These are phyloP conservation scores for Peromyscus maniculatus DNA, from an alignment of 2,113 vertebrate genomes.

Conservation along the genomic window DNA sequence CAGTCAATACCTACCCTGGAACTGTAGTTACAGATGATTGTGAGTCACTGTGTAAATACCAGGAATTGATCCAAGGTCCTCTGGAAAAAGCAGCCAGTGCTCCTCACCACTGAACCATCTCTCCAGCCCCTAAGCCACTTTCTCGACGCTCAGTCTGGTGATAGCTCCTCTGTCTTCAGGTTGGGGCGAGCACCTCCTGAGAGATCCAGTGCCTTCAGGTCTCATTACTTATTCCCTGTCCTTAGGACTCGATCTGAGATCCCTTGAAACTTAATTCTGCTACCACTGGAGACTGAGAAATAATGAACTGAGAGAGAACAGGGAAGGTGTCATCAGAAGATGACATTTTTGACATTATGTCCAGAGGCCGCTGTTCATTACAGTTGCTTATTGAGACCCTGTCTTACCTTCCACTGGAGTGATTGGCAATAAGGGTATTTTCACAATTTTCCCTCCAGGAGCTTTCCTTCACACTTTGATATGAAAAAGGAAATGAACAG, in stretches of 20 bases:
- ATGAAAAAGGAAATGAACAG: constrained; percentile 19
- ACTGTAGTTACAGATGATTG: neutral
- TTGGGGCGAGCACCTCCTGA: neutral
- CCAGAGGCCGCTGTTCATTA: constrained; percentile 51
- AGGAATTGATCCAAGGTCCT: neutral
- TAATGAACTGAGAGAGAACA: constrained; percentile 61
- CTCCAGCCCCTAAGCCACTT: neutral
- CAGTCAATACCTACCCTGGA: neutral
- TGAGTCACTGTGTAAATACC: neutral
- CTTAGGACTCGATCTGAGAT: neutral
- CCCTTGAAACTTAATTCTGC: constrained; percentile 60
- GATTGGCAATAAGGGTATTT: constrained; percentile 60
- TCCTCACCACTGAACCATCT: neutral
- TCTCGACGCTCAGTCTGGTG: neutral
- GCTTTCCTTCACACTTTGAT: constrained; percentile 59
- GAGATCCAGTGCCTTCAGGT: neutral
- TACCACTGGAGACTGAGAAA: constrained; percentile 18
- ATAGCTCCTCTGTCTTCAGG: neutral
- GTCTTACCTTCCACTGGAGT: neutral
- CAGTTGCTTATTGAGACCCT: constrained; percentile 45
- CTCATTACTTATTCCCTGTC: constrained; percentile 47
- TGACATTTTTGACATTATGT: constrained; percentile 60
- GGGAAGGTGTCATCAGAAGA: constrained; percentile 12
- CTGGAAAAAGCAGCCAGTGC: neutral
- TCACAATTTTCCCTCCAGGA: constrained; percentile 56